Evolutionary conservation across 2,888 invertebrate species (phyloP), one percentile per base, ranked within the genome.

Genomic region (Acrocyrtus sp.): DNA sequence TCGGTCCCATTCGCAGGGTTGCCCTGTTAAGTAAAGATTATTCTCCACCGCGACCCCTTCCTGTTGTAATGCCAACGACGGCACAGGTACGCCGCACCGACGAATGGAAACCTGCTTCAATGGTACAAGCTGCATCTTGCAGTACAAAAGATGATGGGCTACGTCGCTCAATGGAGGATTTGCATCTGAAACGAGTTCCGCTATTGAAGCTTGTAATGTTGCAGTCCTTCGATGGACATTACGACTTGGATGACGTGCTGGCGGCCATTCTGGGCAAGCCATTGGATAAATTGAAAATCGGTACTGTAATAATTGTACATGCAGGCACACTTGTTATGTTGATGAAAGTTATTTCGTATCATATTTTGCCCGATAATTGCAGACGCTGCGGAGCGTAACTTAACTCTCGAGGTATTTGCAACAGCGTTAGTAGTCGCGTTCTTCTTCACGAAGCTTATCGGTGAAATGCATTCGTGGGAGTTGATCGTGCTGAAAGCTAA

Each of bases 391-490:
- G 53, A 70, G 17, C 41, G 62, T 12, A 47, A 60, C 12, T 75
- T 74, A 72, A 39, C 61, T 27, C 68, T 68, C 8, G 41, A n/a
- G 17, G 75, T 72, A 1, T 78, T 75, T 68, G 79, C 78, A 1
- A 80, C 81, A 0, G 74, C 76, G 10, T 26, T 81, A 3, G 79
- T 79, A 5, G 12, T 81, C 19, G 62, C 72, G 1, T 79, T 51
- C 48, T 73, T 81, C 43, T 8, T 19, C n/a, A 61, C 61, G 5
- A 78, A 74, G 27, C 50, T 80, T 19, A 8, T 45, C 3, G 72
- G 45, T 1, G 51, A 61, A 10, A 72, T 78, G 57, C 77, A 80
- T 22, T 60, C 72, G 8, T 81, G 81, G 81, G 78, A 78, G 21
- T 47, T 81, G 43, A 66, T 80, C 6, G 78, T 70, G 5, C 47